Base-by-base conservation (phyloP, 1,140 invertebrate genomes). In the Macrobrachium rosenbergii region DNA sequence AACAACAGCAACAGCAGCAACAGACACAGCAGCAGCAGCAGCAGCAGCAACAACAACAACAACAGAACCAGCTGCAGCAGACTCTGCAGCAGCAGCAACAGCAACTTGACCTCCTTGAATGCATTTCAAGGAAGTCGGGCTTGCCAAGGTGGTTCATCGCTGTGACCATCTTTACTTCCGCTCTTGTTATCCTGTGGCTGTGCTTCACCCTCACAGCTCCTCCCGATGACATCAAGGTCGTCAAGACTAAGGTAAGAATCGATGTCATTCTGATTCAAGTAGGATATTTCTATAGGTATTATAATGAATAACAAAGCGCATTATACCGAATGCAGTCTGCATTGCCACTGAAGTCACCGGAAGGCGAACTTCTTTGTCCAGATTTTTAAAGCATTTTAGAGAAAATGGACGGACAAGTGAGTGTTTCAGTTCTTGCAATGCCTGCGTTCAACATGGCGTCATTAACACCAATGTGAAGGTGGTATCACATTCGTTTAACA, bases 91-190 rank as follows among this genome's bases (percentile, higher is more conserved):
- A 80, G 58, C 59, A 76, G 17, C 76, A 79, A 64, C 89, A 89
- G 21, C 89, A 89, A 73, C 62, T 89, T 37, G 89, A 89, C 60
- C 78, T 89, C 28, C 90, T 94, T 89, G 92, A 92, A 10, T 94
- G 93, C 89, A 92, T 93, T 60, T 93, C 93, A 5, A 91, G 91
- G 58, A 93, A 94, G 88, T 93, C 93, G 23, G 93, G 93, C 45
- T 90, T 94, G 60, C 93, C 93, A 5, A 91, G 92, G 19, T 92
- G 93, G 91, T 83, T 94, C 64, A 89, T 94, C 43, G 92, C 91
- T 21, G 88, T 92, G 58, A 90, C 92, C 37, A 92, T 93, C 59
- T 91, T 92, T 83, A 90, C 92, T 59, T 92, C 92, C 75, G 92
- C 92, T 17, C 87, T 94, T 21, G 92, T 92, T 59, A 92, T 93